These are phyloP conservation scores for Apodemus agrarius DNA, from an alignment of 2,797 vertebrate genomes.

Conservation along the genomic window DNA sequence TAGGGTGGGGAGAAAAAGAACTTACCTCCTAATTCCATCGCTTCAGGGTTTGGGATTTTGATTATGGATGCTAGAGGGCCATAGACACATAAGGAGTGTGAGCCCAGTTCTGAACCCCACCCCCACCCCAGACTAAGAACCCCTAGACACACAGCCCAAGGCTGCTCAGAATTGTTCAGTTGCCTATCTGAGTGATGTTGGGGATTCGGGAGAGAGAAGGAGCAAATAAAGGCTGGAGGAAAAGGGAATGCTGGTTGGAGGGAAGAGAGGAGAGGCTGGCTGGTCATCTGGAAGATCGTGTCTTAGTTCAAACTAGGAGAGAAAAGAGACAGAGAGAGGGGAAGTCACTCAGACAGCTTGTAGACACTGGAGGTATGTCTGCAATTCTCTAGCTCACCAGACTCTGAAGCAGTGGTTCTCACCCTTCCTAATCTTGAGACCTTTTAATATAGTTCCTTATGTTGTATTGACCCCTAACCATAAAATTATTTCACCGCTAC, in stretches of 20 bases:
- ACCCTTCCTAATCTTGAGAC: background rate
- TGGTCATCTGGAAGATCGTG: background rate
- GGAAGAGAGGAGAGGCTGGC: background rate
- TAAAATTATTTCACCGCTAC: background rate
- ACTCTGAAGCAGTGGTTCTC: background rate
- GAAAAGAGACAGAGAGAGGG: background rate
- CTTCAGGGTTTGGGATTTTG: background rate
- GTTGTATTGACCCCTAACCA: background rate
- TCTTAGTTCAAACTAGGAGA: slow-evolving; percentile 14
- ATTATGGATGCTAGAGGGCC: background rate
- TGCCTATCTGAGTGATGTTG: background rate
- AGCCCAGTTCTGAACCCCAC: background rate
- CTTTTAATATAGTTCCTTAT: background rate
- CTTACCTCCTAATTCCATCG: background rate
- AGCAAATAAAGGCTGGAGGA: background rate
- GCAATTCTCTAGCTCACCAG: background rate
- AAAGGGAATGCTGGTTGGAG: background rate
- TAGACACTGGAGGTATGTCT: background rate
- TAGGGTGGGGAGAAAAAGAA: background rate
- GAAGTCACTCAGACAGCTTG: background rate
- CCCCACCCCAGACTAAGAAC: background rate
- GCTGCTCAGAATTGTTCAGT: background rate
- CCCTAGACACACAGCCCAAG: background rate
- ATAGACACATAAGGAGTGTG: background rate
- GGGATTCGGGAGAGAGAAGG: background rate